Base-by-base conservation (phyloP, 2,888 invertebrate genomes). In the Willowsia nigromaculata region DNA sequence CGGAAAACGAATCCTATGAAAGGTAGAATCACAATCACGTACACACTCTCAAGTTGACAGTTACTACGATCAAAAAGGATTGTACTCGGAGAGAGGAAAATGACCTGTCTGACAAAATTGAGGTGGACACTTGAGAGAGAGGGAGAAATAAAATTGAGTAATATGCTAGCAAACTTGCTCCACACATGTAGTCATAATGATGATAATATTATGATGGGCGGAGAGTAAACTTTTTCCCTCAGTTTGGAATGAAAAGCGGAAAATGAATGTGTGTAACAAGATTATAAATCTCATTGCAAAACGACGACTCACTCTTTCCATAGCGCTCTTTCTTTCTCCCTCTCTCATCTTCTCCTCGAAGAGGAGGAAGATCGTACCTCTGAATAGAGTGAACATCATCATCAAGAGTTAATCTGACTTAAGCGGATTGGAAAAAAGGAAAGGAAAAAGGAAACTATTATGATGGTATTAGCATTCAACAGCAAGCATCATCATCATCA, bases 351-450 rank as follows among this genome's bases (percentile, higher is more conserved):
- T n/a, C n/a, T n/a, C n/a, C n/a, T n/a, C n/a, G n/a, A n/a, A n/a
- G n/a, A n/a, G n/a, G n/a, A n/a, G n/a, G n/a, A 9, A 50, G 6
- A 50, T n/a, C 53, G 59, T 27, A 59, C 5, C 59, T 11, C 6
- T 53, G 59, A 59, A 59, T 59, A 27, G n/a, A n/a, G 27, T n/a
- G 59, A 65, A 33, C 33, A 65, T 33, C 65, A 65, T 30, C 25
- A 59, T 59, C 65, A 65, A 33, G 33, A 59, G 74, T 56, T 74
- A 84, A 84, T 84, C 84, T 68, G 71, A 83, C 68, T 50, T 84
- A 84, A 84, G 71, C 84, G 74, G 84, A 84, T 84, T 84, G 65
- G 15, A 33, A 33, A 65, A 65, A 65, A 62, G 27, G 56, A 22
- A 56, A 15, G 22, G 59, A 27, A 59, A n/a, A 59, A 59, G 59